Evolutionary conservation across 2,888 invertebrate species (phyloP).

Genomic region (Ischnura elegans): DNA sequence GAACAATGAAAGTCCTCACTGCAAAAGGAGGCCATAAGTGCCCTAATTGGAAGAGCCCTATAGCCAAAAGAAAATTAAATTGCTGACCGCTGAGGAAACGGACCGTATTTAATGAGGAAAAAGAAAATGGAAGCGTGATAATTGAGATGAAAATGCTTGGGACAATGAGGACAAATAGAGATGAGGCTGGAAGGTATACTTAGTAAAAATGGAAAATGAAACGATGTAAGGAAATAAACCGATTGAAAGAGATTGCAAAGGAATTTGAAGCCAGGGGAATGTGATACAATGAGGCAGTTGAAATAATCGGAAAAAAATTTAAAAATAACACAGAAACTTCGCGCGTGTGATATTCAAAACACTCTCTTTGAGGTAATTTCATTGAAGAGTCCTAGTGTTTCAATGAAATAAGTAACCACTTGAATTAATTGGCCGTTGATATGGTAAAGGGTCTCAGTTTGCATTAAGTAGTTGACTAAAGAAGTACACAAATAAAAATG

Average conservation of each 20-base stretch:
- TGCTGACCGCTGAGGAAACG: neutral
- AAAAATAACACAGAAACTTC: too few species aligned
- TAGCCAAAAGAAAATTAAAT: neutral
- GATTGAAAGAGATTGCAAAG: neutral
- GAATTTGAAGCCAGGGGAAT: neutral
- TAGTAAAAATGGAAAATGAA: neutral
- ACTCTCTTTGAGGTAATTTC: too few species aligned
- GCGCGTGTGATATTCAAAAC: too few species aligned
- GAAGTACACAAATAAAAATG: too few species aligned
- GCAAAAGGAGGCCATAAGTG: too few species aligned
- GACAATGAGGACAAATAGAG: neutral
- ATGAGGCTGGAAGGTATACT: neutral
- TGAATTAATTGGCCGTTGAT: too few species aligned
- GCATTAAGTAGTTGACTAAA: too few species aligned
- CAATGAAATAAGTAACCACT: too few species aligned
- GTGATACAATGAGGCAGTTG: neutral
- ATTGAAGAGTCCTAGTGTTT: too few species aligned
- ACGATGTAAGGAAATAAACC: neutral
- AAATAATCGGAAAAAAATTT: neutral
- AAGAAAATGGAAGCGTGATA: too few species aligned
- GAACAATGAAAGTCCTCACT: neutral
- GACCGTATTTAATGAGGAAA: neutral
- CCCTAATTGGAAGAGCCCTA: neutral
- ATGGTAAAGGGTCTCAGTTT: too few species aligned
- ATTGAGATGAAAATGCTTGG: neutral